These are phyloP conservation scores for Sisor rabdophorus DNA, from an alignment of 2,113 vertebrate species.

Conservation along the genomic window DNA sequence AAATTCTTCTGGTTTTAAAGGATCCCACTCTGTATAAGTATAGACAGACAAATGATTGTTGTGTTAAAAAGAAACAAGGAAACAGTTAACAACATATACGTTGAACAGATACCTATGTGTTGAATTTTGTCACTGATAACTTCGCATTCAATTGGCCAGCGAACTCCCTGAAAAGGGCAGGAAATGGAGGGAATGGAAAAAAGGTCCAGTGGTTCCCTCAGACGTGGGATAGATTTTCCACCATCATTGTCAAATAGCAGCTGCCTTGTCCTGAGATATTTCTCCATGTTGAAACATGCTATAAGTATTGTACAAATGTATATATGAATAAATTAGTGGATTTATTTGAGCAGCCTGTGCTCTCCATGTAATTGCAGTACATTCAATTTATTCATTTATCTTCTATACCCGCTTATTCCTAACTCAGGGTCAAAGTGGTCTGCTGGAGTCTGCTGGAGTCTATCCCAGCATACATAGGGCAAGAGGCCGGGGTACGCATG, in stretches of 20 bases:
- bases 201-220: conserved; percentile 70
- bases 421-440: no score
- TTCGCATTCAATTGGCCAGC: conserved; percentile 85
- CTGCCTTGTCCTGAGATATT: conserved; percentile 68
- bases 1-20: conserved; percentile 78
- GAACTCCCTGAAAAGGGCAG: conserved; percentile 60
- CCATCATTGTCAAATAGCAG: conserved; percentile 62
- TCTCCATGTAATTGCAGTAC: neutral
- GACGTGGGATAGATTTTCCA: conserved; percentile 56
- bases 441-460: no score
- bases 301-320: conserved; percentile 37
- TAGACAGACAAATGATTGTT: neutral
- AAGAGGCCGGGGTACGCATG: no score
- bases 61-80: neutral
- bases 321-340: neutral
- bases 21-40: conserved; percentile 76
- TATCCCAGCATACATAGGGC: no score
- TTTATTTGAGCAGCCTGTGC: no score
- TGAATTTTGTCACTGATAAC: conserved; percentile 75
- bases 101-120: conserved; percentile 74
- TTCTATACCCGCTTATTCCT: no score
- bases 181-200: conserved; percentile 60
- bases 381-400: no score
- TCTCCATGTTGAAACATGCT: conserved; percentile 61
- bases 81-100: neutral